Percentiles rank a stretch among this genome's conserved stretches.
These are phyloP conservation scores for Phodopus roborovskii DNA, from an alignment of 2,113 vertebrate genomes.

Conservation along the genomic window DNA sequence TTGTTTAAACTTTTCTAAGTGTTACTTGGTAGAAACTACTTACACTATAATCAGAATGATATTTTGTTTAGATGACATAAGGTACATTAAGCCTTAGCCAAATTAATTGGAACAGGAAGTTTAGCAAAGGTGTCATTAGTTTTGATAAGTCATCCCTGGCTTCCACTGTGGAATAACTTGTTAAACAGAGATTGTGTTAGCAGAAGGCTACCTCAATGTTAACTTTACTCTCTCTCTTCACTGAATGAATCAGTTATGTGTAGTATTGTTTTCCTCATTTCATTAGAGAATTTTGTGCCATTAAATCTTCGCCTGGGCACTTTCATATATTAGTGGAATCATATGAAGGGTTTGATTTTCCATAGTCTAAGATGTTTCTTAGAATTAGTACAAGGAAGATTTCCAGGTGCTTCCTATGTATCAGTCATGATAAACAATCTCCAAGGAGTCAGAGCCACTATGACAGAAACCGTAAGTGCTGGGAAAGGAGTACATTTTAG, in stretches of 20 bases:
- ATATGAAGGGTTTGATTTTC: not conserved
- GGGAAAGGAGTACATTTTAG: not conserved
- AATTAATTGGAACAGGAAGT: not conserved
- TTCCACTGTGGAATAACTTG: not conserved
- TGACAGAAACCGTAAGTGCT: not conserved
- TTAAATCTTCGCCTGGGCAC: not conserved
- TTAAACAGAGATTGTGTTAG: not conserved
- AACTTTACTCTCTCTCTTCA: not conserved
- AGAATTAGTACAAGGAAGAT: not conserved
- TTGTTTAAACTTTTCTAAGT: not conserved
- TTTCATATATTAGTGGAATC: not conserved
- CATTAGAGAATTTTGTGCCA: not conserved
- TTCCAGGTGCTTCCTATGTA: not conserved
- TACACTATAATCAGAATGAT: not conserved
- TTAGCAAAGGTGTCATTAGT: not conserved
- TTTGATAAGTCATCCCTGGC: not conserved
- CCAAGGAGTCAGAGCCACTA: not conserved
- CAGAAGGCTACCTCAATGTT: not conserved
- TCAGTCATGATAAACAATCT: not conserved
- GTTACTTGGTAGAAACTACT: not conserved
- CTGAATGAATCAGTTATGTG: not conserved
- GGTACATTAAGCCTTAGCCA: not conserved
- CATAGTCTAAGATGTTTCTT: not conserved
- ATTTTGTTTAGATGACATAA: not conserved
- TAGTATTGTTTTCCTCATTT: not conserved